Evolutionary conservation across 2,888 invertebrate species (phyloP).

Genomic region (Ephialtes manifestator): DNA sequence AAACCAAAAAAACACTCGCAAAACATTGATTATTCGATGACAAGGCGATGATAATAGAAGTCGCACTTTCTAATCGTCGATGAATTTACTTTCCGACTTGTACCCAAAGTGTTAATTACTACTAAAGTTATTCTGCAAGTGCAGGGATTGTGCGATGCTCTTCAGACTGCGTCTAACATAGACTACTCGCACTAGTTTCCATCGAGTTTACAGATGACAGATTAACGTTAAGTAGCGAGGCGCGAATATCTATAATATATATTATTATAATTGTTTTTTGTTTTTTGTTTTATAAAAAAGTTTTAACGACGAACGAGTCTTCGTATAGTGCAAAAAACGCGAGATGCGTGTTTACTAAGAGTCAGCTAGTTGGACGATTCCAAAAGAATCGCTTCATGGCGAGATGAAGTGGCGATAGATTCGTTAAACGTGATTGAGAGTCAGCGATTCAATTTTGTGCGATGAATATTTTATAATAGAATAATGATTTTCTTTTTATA

Average conservation of each 20-base stretch:
- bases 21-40: constrained; percentile 13
- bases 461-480: constrained; percentile 8
- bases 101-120: constrained; percentile 44
- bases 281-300: constrained; percentile 56
- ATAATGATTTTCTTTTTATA: neutral
- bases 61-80: constrained; percentile 16
- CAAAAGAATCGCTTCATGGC: constrained; percentile 24
- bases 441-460: constrained; percentile 16
- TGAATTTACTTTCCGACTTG: constrained; percentile 49
- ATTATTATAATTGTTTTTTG: constrained; percentile 2
- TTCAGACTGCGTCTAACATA: constrained; percentile 60
- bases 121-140: constrained; percentile 56
- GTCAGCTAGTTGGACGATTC: constrained; percentile 29
- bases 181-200: constrained; percentile 62
- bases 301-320: constrained; percentile 48
- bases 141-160: constrained; percentile 72
- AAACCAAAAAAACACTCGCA: constrained; percentile 2
- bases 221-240: constrained; percentile 60
- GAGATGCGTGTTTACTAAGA: constrained; percentile 51
- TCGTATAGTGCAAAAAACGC: constrained; percentile 59
- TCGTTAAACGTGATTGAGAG: constrained; percentile 24
- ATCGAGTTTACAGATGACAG: constrained; percentile 53
- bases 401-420: constrained; percentile 21
- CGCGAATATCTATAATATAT: constrained; percentile 44
- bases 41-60: constrained; percentile 1